Evolutionary conservation across 1,140 invertebrate species (phyloP), one percentile per base, ranked within the genome.

Genomic region (Drosophila pachea): DNA sequence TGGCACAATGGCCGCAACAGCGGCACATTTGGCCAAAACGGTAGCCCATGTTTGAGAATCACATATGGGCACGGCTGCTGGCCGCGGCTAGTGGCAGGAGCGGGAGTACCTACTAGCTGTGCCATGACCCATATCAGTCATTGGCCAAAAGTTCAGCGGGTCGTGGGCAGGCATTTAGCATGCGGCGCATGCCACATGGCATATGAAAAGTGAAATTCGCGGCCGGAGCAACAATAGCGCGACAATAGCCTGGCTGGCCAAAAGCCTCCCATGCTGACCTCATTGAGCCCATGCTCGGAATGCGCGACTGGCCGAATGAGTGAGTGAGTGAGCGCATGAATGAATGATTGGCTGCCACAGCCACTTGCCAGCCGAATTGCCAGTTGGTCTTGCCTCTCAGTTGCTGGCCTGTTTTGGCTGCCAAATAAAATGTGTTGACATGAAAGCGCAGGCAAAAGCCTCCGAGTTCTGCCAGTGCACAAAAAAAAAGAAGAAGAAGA

Each of bases 401-500:
- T 7, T 50, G 47, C 29, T 14, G 56, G 55, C 56, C 58, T 55
- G 69, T 61, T 72, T 65, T 1, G 16, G 56, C 60, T 64, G 49
- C 42, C 77, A 79, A 52, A 78, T 78, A 63, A 83, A 73, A 83
- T 68, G 68, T 84, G 78, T 83, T 84, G 78, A 81, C 78, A 83
- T 58, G 69, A 72, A 70, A 66, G 62, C 74, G 68, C 74, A 70
- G 42, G 66, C 42, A 45, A 11, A 49, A 54, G 53, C 49, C 49
- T 8, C 64, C 36, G 56, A 61, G 55, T 66, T 40, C 43, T 52
- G 16, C 22, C 22, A 22, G 22, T 3, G 22, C 22, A 3, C 22
- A 43, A 31, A 68, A 68, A 55, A 22, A 22, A 33, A 48, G n/a
- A 48, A 62, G n/a, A 42, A 5, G 5, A 12, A n/a, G 8, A 12